These are phyloP conservation scores for Ptilodon capucinus DNA, from an alignment of 2,888 invertebrate species.

Conservation along the genomic window DNA sequence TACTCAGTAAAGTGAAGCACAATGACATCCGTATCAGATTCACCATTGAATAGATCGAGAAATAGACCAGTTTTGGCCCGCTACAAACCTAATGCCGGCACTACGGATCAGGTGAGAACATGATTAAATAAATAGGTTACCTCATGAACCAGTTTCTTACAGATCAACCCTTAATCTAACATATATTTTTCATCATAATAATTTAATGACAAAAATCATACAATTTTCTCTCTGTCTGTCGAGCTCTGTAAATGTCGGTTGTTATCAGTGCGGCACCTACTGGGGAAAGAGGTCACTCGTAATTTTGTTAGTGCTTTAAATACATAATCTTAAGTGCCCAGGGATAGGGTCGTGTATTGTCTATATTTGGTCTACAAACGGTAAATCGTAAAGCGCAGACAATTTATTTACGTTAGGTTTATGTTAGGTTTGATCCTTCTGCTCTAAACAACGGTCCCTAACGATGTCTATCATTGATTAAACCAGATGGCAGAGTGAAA, in stretches of 20 bases:
- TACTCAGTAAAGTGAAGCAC: constrained; percentile 21
- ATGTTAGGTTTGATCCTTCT: too few species aligned
- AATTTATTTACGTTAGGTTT: neutral
- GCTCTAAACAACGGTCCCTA: too few species aligned
- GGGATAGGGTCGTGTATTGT: neutral
- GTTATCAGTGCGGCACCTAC: constrained; percentile 17
- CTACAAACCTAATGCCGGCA: constrained; percentile 57
- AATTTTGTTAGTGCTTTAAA: constrained; percentile 18
- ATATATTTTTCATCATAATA: too few species aligned
- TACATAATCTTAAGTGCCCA: constrained; percentile 1
- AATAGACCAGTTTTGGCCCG: constrained; percentile 72
- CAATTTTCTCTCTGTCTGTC: neutral
- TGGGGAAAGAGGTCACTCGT: constrained; percentile 25
- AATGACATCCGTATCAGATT: constrained; percentile 72
- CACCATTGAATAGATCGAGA: constrained; percentile 65
- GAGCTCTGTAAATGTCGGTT: constrained; percentile 1
- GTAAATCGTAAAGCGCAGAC: neutral
- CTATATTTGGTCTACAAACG: neutral
- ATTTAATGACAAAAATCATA: neutral
- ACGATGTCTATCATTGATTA: neutral
- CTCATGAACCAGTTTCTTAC: constrained; percentile 2
- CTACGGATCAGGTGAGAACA: constrained; percentile 62
- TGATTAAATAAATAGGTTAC: constrained; percentile 4
- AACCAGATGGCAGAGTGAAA: too few species aligned
- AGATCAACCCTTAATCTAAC: neutral